Conservation (phyloP, 64 coral and sea anemone genomes). For the Montipora cactus region DNA sequence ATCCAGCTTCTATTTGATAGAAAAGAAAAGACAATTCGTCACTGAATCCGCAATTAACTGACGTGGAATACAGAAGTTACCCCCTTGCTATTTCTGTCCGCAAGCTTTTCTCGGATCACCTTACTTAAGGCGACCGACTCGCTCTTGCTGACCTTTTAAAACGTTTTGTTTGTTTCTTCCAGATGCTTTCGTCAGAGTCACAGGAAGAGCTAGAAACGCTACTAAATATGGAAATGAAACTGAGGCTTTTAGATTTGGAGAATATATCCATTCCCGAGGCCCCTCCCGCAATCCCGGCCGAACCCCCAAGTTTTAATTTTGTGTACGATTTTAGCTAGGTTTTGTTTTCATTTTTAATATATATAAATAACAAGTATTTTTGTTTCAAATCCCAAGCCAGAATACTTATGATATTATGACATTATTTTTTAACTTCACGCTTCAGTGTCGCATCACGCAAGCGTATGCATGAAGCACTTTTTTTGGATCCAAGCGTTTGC, state of each 20-base stretch:
- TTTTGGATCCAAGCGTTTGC: too few species aligned
- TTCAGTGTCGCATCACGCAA: background rate
- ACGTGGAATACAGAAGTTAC: too few species aligned
- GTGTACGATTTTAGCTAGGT: slow-evolving; percentile 83
- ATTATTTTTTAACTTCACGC: background rate
- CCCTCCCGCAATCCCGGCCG: slow-evolving; percentile 75
- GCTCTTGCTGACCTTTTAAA: too few species aligned
- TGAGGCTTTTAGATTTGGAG: slow-evolving; percentile 90
- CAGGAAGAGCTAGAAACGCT: slow-evolving; percentile 90
- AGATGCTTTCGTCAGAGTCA: slow-evolving; percentile 87
- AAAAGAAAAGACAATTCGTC: too few species aligned
- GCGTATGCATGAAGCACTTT: too few species aligned
- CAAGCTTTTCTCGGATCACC: too few species aligned
- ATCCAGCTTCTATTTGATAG: too few species aligned
- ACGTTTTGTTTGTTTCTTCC: background rate
- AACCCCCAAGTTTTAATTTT: slow-evolving; percentile 96
- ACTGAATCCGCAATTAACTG: too few species aligned
- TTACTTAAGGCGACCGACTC: too few species aligned
- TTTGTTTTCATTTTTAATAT: too few species aligned
- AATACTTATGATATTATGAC: background rate
- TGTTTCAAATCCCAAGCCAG: background rate
- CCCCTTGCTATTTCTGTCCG: too few species aligned
- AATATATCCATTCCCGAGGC: slow-evolving; percentile 90
- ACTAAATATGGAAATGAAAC: slow-evolving; percentile 98
- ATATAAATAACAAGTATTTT: background rate